Conservation (phyloP, 2,113 vertebrate genomes). For the Macaca mulatta region DNA sequence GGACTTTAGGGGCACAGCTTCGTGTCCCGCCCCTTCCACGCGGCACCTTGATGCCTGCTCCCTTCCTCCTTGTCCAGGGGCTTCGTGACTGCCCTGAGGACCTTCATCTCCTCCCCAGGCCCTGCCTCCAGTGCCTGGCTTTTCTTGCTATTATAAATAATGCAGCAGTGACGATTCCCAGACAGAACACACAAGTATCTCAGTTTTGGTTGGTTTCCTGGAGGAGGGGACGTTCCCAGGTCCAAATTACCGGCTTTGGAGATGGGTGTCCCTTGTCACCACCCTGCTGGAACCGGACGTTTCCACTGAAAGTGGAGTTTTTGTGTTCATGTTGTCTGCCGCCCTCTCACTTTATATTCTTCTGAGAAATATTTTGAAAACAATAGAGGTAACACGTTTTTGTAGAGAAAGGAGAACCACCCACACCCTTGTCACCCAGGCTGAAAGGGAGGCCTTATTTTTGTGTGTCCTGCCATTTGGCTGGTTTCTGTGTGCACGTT, state of each 20-base stretch:
- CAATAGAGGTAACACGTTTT: not conserved
- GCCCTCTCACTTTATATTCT: not conserved
- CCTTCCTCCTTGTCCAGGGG: not conserved
- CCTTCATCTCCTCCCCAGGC: not conserved
- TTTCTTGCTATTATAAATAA: not conserved
- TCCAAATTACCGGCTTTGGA: not conserved
- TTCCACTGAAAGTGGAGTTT: not conserved
- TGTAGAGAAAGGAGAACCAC: not conserved
- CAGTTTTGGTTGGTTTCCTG: not conserved
- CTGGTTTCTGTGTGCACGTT: too few species aligned
- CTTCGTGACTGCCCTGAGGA: not conserved
- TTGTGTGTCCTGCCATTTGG: not conserved
- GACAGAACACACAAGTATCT: not conserved
- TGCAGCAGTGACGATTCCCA: not conserved
- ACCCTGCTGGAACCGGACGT: not conserved
- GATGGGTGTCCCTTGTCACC: not conserved
- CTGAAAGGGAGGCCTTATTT: rapidly evolving
- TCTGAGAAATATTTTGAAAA: not conserved
- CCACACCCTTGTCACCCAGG: rapidly evolving
- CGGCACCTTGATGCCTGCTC: not conserved
- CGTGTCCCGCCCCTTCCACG: rapidly evolving
- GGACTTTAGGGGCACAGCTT: not conserved
- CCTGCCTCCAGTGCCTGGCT: not conserved
- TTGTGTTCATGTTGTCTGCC: not conserved
- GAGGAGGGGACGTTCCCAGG: not conserved